A percentile compares a stretch with the other conserved stretches of the same genome.
Evolutionary conservation across 2,113 vertebrate genomes (phyloP).

Genomic region (Ochotona curzoniae): DNA sequence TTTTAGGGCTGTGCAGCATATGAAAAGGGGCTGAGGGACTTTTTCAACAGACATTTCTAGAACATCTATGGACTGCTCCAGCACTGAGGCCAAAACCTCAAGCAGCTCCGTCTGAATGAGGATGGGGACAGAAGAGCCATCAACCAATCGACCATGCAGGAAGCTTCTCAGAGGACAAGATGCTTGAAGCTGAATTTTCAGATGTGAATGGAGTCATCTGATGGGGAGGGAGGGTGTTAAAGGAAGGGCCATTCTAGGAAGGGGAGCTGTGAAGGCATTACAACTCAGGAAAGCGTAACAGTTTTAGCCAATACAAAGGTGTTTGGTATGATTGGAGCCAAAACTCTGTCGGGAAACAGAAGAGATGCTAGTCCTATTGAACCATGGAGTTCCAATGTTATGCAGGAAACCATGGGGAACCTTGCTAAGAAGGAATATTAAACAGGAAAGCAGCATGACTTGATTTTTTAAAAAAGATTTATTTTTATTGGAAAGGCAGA

Average conservation of each 20-base stretch:
- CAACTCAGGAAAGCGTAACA: conserved; percentile 34
- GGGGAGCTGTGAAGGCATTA: background rate
- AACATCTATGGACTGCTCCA: background rate
- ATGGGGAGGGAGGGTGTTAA: background rate
- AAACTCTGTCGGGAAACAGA: background rate
- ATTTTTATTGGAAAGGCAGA: too few species aligned
- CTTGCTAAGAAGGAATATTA: conserved; percentile 25
- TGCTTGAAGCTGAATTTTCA: conserved; percentile 27
- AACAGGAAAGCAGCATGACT: conserved; percentile 35
- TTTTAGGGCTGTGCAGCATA: background rate
- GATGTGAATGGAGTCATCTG: background rate
- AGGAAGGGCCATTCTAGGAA: background rate
- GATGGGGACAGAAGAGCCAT: background rate
- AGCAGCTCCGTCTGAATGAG: background rate
- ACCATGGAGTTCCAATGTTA: conserved; percentile 6
- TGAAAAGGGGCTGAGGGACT: background rate
- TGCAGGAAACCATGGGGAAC: conserved; percentile 42
- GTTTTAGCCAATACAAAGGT: conserved; percentile 14
- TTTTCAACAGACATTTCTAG: conserved; percentile 38
- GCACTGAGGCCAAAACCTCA: background rate
- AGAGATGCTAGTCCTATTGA: conserved; percentile 14
- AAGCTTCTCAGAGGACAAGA: conserved; percentile 21
- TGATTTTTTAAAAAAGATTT: conserved; percentile 51
- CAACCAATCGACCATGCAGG: background rate
- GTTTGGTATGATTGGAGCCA: background rate